phyloP scores from a whole-genome alignment of 2,888 invertebrate species.

The Drosophila affinis region DNA sequence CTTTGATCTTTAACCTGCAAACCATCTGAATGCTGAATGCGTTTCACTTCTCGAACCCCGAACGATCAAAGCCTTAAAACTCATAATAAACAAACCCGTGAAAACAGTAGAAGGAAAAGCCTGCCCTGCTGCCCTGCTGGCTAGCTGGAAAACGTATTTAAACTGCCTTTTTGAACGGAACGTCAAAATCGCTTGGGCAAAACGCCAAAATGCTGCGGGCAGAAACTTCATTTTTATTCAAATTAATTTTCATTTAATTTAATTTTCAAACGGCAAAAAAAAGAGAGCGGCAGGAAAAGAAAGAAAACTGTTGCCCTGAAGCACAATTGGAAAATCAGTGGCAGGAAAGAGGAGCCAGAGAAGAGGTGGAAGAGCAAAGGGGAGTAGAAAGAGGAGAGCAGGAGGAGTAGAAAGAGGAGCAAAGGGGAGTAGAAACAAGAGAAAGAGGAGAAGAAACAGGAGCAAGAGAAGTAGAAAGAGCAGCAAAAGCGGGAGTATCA shows the following conservation, averaged over 20 bases:
- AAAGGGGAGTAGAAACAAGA: background rate
- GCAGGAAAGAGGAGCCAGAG: constrained; percentile 35
- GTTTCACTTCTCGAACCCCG: background rate
- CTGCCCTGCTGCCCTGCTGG: too few species aligned
- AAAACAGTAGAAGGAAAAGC: background rate
- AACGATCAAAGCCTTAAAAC: background rate
- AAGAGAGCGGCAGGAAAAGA: constrained; percentile 10
- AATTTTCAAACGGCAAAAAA: background rate
- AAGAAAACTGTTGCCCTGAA: constrained; percentile 43
- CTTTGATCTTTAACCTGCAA: background rate
- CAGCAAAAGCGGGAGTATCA: background rate
- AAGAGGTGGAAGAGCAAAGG: constrained; percentile 8
- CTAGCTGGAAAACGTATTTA: background rate
- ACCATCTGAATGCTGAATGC: background rate
- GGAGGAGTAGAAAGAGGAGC: constrained; percentile 18
- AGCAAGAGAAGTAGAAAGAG: background rate
- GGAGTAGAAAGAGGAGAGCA: background rate
- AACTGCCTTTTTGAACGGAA: background rate
- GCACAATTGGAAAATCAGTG: constrained; percentile 58
- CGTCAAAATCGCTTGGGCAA: constrained; percentile 5
- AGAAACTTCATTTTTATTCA: constrained; percentile 26
- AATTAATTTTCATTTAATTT: constrained; percentile 46
- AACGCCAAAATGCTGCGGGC: constrained; percentile 1
- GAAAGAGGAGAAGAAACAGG: background rate
- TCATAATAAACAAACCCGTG: background rate